Conservation (phyloP, 2,113 vertebrate species). For the Semicossyphus pulcher region DNA sequence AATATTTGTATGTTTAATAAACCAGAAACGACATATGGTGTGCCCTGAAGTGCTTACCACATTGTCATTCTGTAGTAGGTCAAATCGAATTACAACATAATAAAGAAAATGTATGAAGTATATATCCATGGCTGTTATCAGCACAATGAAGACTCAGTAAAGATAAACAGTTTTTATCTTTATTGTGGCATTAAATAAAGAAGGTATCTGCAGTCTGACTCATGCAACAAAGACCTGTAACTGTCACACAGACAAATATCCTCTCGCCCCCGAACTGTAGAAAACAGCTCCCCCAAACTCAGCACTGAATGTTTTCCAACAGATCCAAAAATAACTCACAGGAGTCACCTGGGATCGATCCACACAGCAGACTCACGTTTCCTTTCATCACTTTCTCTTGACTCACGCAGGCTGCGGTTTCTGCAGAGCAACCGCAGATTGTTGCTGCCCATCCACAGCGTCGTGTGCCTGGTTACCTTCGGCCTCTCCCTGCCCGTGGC, state of each 20-base stretch:
- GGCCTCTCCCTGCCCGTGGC: slow-evolving; percentile 95
- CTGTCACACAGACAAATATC: slow-evolving; percentile 20
- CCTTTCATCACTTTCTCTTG: slow-evolving; percentile 23
- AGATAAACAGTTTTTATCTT: background rate
- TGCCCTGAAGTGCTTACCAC: slow-evolving; percentile 10
- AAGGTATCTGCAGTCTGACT: slow-evolving; percentile 4
- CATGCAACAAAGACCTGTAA: slow-evolving; percentile 23
- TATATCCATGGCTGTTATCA: background rate
- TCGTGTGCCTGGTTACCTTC: slow-evolving; percentile 95
- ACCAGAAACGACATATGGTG: slow-evolving; percentile 13
- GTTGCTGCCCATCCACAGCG: slow-evolving; percentile 92
- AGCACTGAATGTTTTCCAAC: slow-evolving; percentile 17
- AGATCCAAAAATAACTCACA: slow-evolving; percentile 60
- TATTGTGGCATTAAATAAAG: background rate
- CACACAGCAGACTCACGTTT: slow-evolving; percentile 21
- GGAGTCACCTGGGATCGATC: slow-evolving; percentile 46
- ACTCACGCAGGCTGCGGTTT: slow-evolving; percentile 85
- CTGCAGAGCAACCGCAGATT: slow-evolving; percentile 90
- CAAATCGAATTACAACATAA: background rate
- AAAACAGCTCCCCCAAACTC: slow-evolving; percentile 39
- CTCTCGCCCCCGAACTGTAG: slow-evolving; percentile 37
- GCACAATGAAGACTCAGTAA: background rate
- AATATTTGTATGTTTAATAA: slow-evolving; percentile 3
- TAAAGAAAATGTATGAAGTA: background rate
- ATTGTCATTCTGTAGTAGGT: background rate